Evolutionary conservation across 2,113 vertebrate genomes (phyloP).

Genomic region (Hemibagrus wyckioides): DNA sequence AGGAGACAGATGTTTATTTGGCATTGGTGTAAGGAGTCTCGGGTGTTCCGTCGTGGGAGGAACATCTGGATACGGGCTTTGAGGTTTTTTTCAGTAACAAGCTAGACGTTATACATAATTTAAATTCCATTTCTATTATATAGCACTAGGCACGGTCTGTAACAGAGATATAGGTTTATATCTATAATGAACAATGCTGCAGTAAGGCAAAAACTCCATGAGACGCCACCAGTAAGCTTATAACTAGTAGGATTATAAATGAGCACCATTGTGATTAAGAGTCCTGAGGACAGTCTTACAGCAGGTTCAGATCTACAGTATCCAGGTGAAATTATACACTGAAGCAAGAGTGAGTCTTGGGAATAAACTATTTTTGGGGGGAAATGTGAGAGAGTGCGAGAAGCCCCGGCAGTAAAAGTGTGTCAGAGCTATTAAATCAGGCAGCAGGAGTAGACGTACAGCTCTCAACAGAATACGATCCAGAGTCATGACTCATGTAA

Average conservation of each 20-base stretch:
- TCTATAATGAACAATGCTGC: not conserved
- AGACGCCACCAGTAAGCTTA: not conserved
- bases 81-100: not conserved
- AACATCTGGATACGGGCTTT: not conserved
- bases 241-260: not conserved
- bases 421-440: not conserved
- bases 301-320: not conserved
- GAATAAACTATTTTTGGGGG: not conserved
- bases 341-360: not conserved
- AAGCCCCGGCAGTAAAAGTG: not conserved
- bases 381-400: not conserved
- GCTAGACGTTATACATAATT: not conserved
- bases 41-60: not conserved
- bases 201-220: not conserved
- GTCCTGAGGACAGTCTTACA: not conserved
- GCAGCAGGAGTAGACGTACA: not conserved
- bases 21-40: not conserved
- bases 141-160: not conserved
- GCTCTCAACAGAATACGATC: not conserved
- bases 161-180: not conserved
- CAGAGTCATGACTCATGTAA: slow-evolving; percentile 5
- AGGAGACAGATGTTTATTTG: not conserved
- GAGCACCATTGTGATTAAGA: not conserved
- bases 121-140: not conserved
- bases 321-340: not conserved